Percentiles rank a stretch among this genome's conserved stretches.
phyloP scores from a whole-genome alignment of 1,140 invertebrate genomes.

The Aricia agestis region DNA sequence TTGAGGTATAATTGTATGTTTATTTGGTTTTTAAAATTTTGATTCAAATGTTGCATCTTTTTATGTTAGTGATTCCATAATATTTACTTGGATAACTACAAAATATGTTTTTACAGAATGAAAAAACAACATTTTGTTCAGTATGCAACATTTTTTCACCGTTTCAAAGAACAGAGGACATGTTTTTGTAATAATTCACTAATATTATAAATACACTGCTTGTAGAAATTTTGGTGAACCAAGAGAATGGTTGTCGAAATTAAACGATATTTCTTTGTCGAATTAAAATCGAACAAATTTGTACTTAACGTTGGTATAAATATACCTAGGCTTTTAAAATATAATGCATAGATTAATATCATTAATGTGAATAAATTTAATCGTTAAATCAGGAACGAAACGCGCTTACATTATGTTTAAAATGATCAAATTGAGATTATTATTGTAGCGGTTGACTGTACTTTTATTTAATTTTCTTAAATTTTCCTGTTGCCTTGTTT shows the following conservation, averaged over 20 bases:
- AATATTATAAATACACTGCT: not conserved
- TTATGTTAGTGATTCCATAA: no score
- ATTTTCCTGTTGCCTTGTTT: conserved; percentile 38
- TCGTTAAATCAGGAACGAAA: conserved; percentile 55
- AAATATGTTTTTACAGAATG: not conserved
- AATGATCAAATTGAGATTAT: conserved; percentile 29
- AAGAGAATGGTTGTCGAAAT: conserved; percentile 56
- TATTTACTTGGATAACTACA: not conserved
- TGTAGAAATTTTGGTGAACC: not conserved
- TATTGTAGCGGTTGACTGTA: not conserved
- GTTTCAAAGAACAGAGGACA: not conserved
- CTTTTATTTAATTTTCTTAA: no score
- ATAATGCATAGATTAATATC: conserved; percentile 70
- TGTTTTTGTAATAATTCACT: not conserved
- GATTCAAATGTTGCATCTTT: not conserved
- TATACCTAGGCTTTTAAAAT: conserved; percentile 68
- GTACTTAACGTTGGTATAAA: conserved; percentile 72
- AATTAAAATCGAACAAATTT: conserved; percentile 67
- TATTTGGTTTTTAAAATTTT: conserved; percentile 3
- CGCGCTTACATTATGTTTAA: conserved; percentile 52
- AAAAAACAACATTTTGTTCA: not conserved
- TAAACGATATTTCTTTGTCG: conserved; percentile 54
- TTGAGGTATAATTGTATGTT: conserved; percentile 15
- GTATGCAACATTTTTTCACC: not conserved
- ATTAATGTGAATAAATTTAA: conserved; percentile 58